Base-by-base conservation (phyloP, 2,797 vertebrate species). In the Avahi laniger region DNA sequence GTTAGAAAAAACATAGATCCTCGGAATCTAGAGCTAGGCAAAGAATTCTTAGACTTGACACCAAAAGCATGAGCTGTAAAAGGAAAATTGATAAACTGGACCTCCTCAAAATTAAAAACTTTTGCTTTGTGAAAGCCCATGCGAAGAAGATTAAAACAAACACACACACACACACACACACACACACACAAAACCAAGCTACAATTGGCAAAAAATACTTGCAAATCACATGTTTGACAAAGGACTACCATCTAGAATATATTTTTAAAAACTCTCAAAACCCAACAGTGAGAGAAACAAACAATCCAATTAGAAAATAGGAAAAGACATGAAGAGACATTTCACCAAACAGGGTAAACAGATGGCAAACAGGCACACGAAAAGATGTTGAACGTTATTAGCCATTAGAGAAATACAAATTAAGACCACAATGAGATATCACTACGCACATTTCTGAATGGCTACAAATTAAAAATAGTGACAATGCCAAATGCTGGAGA, bases 201-300 rank as follows among this genome's bases (percentile, higher is more conserved):
- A 75, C 20, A 70, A 11, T 38, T 70, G 88, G 46, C 78, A 70
- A 28, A 69, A 91, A 93, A 85, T 91, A 95, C 43, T 81, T 85
- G 46, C 35, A 80, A 91, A 80, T 24, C 35, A 57, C 38, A n/a
- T 94, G 94, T 41, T 30, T 83, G 26, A 96, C 46, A 82, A 59
- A 93, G 72, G 43, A 80, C 46, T 89, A 76, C 13, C 28, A 76
- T 38, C 67, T 76, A 80, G 73, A 79, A 73, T 79, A 76, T 48
- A 63, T 85, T 59, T 70, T 43, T 33, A 89, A 92, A 70, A 93
- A 61, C 38, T 91, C 83, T 93, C 50, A 94, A 95, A 93, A 63
- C 20, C 61, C 48, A 67, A 43, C n/a, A 70, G 24, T 57, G 52
- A 59, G 65, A 94, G 87, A 84, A 59, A 85, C 50, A 78, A 91